These are phyloP conservation scores for Sebastes steindachneri DNA, from an alignment of 2,797 vertebrate species.

Conservation along the genomic window DNA sequence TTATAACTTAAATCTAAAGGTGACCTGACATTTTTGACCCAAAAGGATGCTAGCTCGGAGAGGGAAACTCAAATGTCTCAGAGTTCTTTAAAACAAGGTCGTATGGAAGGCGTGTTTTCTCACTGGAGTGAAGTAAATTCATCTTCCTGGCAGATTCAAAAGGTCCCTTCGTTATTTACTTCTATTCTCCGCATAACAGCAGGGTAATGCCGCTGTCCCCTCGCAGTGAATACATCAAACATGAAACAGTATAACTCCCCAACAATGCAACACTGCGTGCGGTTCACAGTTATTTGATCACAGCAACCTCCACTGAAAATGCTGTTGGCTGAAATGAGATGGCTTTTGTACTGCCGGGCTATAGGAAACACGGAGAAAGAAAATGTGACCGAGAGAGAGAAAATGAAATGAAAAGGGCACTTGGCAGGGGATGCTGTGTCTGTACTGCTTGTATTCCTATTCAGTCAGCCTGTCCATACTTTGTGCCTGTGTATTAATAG, in stretches of 20 bases:
- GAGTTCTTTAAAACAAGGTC: slow-evolving; percentile 20
- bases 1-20: background rate
- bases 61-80: slow-evolving; percentile 23
- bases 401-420: slow-evolving; percentile 52
- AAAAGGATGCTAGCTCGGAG: background rate
- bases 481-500: slow-evolving; percentile 50
- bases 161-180: slow-evolving; percentile 49
- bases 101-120: slow-evolving; percentile 18
- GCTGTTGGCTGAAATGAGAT: slow-evolving; percentile 46
- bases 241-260: slow-evolving; percentile 63
- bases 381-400: slow-evolving; percentile 29
- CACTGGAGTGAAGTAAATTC: slow-evolving; percentile 39
- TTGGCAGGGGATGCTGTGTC: slow-evolving; percentile 39
- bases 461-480: slow-evolving; percentile 18
- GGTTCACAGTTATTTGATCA: slow-evolving; percentile 68
- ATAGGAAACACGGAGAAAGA: slow-evolving; percentile 43
- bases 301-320: slow-evolving; percentile 45
- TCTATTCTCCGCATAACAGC: slow-evolving; percentile 37
- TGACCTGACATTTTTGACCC: background rate
- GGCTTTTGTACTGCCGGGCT: slow-evolving; percentile 49
- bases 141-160: slow-evolving; percentile 57
- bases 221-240: slow-evolving; percentile 54
- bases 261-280: slow-evolving; percentile 67
- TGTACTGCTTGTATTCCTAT: slow-evolving; percentile 7
- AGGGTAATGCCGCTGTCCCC: slow-evolving; percentile 48